These are phyloP conservation scores for Drosophila quadrilineata DNA, from an alignment of 1,140 invertebrate genomes.

Conservation along the genomic window DNA sequence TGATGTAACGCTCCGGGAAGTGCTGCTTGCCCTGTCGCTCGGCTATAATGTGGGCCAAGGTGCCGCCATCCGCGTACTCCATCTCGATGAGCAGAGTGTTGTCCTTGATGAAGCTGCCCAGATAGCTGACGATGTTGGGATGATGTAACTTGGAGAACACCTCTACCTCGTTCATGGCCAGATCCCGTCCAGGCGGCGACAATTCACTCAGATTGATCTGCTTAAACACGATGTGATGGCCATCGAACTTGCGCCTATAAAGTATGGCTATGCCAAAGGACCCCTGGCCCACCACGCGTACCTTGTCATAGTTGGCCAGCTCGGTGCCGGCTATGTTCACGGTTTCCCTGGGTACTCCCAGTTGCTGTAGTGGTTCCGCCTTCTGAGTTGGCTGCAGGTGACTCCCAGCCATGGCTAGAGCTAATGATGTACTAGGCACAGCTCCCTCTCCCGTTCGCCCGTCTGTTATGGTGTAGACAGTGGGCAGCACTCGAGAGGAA, in stretches of 20 bases:
- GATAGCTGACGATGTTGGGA: conserved; percentile 89
- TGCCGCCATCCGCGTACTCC: conserved; percentile 91
- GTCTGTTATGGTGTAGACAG: conserved; percentile 69
- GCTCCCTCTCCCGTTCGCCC: conserved; percentile 48
- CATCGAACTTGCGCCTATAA: conserved; percentile 86
- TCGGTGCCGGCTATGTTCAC: conserved; percentile 51
- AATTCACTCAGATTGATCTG: conserved; percentile 89
- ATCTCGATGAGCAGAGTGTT: conserved; percentile 90
- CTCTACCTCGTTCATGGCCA: conserved; percentile 90
- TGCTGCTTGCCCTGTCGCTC: conserved; percentile 79
- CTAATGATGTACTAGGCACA: conserved; percentile 51
- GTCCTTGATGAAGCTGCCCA: conserved; percentile 89
- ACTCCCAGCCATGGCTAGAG: conserved; percentile 53
- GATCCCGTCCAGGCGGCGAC: conserved; percentile 85
- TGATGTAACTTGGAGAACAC: conserved; percentile 88
- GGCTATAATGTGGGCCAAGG: conserved; percentile 85
- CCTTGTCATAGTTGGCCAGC: conserved; percentile 72
- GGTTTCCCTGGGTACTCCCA: conserved; percentile 42
- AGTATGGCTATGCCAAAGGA: conserved; percentile 89
- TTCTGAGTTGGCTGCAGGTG: conserved; percentile 16
- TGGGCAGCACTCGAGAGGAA: conserved; percentile 26
- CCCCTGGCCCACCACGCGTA: conserved; percentile 81
- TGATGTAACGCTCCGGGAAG: conserved; percentile 84
- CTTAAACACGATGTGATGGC: conserved; percentile 88
- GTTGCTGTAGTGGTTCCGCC: conserved; percentile 36